Evolutionary conservation across 2,888 invertebrate species (phyloP).

Genomic region (Erebia epiphron): DNA sequence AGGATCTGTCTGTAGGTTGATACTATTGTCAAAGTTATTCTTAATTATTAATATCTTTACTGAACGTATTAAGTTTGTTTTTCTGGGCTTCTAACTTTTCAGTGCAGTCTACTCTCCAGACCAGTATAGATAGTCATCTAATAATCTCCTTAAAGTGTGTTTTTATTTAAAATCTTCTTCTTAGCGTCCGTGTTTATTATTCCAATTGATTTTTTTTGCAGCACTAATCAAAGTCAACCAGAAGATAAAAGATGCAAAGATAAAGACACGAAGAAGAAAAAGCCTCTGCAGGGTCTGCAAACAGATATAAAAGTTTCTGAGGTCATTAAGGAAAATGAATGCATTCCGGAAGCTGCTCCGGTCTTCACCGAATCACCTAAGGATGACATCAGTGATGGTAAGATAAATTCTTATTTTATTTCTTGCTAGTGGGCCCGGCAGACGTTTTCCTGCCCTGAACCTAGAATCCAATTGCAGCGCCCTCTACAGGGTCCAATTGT

Average conservation of each 20-base stretch:
- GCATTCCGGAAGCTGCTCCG: conserved; percentile 44
- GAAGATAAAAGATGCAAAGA: conserved; percentile 82
- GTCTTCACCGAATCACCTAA: conserved; percentile 41
- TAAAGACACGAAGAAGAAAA: conserved; percentile 85
- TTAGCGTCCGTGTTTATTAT: conserved; percentile 12
- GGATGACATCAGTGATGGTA: conserved; percentile 56
- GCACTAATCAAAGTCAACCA: conserved; percentile 58
- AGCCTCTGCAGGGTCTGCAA: conserved; percentile 53
- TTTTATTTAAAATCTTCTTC: not conserved
- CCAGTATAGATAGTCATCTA: too few species aligned
- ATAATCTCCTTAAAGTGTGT: too few species aligned
- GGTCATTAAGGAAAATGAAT: conserved; percentile 44
- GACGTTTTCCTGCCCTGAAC: too few species aligned
- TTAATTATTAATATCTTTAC: too few species aligned
- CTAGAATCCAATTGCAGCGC: too few species aligned
- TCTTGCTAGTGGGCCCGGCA: too few species aligned
- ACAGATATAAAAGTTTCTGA: conserved; percentile 51
- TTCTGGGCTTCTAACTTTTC: too few species aligned
- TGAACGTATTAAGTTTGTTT: too few species aligned
- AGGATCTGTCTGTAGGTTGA: too few species aligned
- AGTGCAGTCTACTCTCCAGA: too few species aligned
- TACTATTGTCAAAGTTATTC: too few species aligned
- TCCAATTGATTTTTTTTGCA: conserved; percentile 29
- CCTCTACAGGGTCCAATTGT: too few species aligned
- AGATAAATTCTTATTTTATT: conserved; percentile 38